Percentiles rank a stretch among this genome's conserved stretches.
Evolutionary conservation across 2,113 vertebrate species (phyloP).

Genomic region (Hippocampus zosterae): DNA sequence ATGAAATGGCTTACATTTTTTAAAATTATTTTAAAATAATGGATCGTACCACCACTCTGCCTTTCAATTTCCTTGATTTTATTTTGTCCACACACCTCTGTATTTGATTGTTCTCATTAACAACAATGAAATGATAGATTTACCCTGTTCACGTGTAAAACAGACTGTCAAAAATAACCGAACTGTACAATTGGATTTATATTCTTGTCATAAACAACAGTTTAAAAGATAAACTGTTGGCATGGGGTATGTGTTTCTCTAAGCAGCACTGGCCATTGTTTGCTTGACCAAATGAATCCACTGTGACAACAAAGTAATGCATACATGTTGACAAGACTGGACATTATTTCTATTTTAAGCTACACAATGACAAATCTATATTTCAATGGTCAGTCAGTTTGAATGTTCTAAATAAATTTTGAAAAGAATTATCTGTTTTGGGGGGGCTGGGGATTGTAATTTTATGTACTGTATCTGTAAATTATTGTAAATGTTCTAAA

Average conservation of each 20-base stretch:
- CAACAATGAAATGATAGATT: background rate
- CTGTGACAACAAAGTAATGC: constrained; percentile 8
- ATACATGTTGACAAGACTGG: background rate
- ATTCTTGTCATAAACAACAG: background rate
- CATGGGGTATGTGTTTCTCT: background rate
- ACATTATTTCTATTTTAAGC: constrained; percentile 17
- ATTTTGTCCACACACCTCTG: background rate
- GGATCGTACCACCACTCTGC: background rate
- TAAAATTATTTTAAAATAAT: background rate
- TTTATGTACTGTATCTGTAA: constrained; percentile 46
- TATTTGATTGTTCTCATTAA: background rate
- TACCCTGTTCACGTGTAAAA: background rate
- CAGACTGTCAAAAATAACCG: background rate
- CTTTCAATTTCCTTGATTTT: background rate
- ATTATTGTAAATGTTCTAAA: constrained; percentile 44
- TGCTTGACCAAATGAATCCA: background rate
- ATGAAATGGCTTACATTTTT: too few relatives aligned
- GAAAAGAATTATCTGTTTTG: constrained; percentile 34
- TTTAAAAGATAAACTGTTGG: background rate
- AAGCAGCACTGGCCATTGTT: background rate
- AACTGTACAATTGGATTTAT: background rate
- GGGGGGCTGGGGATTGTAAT: constrained; percentile 47
- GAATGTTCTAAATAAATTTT: constrained; percentile 34
- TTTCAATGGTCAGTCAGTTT: constrained; percentile 35
- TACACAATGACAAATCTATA: constrained; percentile 4